A percentile compares a stretch with the other conserved stretches of the same genome.
Conservation (phyloP, 2,888 invertebrate genomes). For the Caenorhabditis wallacei region DNA sequence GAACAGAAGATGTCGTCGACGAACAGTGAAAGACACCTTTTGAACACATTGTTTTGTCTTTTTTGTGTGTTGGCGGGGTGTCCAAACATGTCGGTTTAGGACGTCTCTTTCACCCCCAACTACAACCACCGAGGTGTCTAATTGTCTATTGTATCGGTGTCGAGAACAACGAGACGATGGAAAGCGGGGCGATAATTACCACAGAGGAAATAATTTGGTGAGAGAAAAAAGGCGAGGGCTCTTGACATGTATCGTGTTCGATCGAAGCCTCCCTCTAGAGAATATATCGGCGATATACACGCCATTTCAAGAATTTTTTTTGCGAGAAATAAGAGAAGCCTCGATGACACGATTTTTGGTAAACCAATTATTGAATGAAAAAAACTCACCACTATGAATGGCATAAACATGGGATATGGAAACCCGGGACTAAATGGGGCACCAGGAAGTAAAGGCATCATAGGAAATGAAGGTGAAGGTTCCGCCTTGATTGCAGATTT, state of each 20-base stretch:
- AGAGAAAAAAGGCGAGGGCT: conserved; percentile 28
- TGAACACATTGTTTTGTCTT: conserved; percentile 51
- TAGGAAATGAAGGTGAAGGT: conserved; percentile 66
- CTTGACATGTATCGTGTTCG: conserved; percentile 61
- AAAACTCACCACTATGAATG: conserved; percentile 59
- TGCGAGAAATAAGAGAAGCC: neutral
- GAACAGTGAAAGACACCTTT: conserved; percentile 41
- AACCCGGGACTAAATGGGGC: conserved; percentile 55
- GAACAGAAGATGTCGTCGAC: conserved; percentile 19
- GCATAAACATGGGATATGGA: conserved; percentile 58
- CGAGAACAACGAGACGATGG: conserved; percentile 14
- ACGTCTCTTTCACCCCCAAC: conserved; percentile 3
- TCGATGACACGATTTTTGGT: neutral
- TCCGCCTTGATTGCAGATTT: conserved; percentile 57
- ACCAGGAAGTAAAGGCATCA: conserved; percentile 44
- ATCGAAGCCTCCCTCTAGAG: conserved; percentile 3
- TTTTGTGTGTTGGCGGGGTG: conserved; percentile 34
- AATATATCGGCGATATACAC: conserved; percentile 40
- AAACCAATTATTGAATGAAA: conserved; percentile 17
- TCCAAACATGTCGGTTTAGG: conserved; percentile 49
- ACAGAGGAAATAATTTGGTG: conserved; percentile 53
- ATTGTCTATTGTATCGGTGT: conserved; percentile 57
- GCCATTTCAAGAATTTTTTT: conserved; percentile 8
- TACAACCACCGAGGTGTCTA: conserved; percentile 43
- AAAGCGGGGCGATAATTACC: conserved; percentile 45